phyloP scores from a whole-genome alignment of 1,140 invertebrate species.

The Atta texana region DNA sequence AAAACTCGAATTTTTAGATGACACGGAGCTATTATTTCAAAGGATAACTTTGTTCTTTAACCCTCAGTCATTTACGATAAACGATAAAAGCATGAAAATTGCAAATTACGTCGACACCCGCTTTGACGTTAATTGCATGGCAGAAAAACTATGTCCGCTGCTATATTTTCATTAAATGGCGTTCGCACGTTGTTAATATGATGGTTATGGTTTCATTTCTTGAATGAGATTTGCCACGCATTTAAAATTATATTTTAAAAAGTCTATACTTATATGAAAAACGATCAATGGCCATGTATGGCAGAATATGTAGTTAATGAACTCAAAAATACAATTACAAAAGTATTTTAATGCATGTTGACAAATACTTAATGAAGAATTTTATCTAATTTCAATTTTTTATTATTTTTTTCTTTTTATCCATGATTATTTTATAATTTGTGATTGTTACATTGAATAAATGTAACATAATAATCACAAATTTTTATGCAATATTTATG shows the following conservation, averaged over 20 bases:
- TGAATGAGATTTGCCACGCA: conserved; percentile 42
- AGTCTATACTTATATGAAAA: conserved; percentile 18
- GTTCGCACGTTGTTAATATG: conserved; percentile 49
- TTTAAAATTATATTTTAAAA: conserved; percentile 58
- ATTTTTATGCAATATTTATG: neutral
- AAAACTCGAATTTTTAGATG: conserved; percentile 46
- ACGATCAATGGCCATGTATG: neutral
- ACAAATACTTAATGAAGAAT: neutral
- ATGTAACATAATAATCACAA: neutral
- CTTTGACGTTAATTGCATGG: conserved; percentile 59
- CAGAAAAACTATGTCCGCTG: conserved; percentile 56
- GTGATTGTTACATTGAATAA: neutral
- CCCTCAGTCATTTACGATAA: conserved; percentile 60
- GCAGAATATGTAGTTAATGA: neutral
- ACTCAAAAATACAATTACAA: neutral
- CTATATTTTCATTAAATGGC: conserved; percentile 60
- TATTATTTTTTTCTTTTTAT: neutral
- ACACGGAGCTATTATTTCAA: conserved; percentile 57
- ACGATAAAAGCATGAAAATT: conserved; percentile 63
- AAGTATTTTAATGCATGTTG: neutral
- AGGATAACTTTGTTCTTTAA: conserved; percentile 60
- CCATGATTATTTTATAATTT: neutral
- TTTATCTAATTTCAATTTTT: neutral
- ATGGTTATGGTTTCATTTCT: conserved; percentile 38
- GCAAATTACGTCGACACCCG: conserved; percentile 60